These are phyloP conservation scores for Poeciliopsis gracilis DNA, from an alignment of 2,797 vertebrate genomes.

Conservation along the genomic window DNA sequence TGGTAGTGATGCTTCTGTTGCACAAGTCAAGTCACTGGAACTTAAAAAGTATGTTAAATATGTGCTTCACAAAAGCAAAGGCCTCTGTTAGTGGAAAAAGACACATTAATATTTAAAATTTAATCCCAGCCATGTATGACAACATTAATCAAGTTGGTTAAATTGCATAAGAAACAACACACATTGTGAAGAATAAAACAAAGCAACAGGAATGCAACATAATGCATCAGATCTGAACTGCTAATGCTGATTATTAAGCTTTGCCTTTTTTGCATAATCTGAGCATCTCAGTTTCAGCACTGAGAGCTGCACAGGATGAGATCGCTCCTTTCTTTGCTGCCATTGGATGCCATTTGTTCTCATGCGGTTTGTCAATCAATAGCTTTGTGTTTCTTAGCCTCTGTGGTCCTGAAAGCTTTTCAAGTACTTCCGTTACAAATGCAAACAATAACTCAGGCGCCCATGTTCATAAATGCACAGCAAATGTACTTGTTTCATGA, in stretches of 20 bases:
- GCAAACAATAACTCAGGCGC: slow-evolving; percentile 6
- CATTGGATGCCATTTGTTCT: slow-evolving; percentile 5
- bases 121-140: slow-evolving; percentile 5
- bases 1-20: background rate
- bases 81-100: slow-evolving; percentile 11
- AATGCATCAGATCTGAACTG: slow-evolving; percentile 10
- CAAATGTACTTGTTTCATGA: background rate
- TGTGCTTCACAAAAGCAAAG: slow-evolving; percentile 13
- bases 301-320: slow-evolving; percentile 6
- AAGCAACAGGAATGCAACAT: slow-evolving; percentile 48
- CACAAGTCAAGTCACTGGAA: background rate
- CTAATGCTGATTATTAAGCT: slow-evolving; percentile 26
- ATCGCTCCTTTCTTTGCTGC: slow-evolving; percentile 7
- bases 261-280: slow-evolving; percentile 13
- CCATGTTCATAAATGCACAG: slow-evolving; percentile 3
- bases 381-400: background rate
- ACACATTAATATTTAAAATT: slow-evolving; percentile 4
- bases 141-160: slow-evolving; percentile 11
- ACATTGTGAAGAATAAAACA: slow-evolving; percentile 17
- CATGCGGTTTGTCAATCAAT: slow-evolving; percentile 23
- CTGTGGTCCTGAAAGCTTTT: background rate
- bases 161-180: slow-evolving; percentile 46
- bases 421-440: background rate
- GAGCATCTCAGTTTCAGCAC: slow-evolving; percentile 6
- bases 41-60: background rate